Evolutionary conservation across 2,888 invertebrate species (phyloP).

Genomic region (Cordilura impudica): DNA sequence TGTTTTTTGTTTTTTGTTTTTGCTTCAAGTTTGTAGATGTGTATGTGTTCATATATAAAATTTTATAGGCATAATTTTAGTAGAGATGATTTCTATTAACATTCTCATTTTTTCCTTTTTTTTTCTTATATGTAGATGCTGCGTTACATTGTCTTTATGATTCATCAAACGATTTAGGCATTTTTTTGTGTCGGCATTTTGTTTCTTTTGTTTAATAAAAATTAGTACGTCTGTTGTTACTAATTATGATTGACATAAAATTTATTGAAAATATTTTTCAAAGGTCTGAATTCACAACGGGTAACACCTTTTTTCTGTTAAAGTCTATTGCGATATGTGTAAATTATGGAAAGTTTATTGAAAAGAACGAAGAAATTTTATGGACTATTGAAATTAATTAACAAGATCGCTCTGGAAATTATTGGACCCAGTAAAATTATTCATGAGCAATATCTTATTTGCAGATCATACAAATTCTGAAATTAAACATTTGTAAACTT

Average conservation of each 20-base stretch:
- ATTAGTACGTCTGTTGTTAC: slow-evolving; percentile 69
- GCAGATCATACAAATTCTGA: too few relatives aligned
- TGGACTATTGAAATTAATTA: neutral
- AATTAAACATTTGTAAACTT: too few relatives aligned
- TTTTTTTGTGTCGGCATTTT: slow-evolving; percentile 45
- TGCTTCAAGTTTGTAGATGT: too few relatives aligned
- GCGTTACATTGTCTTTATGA: neutral
- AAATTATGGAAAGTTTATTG: neutral
- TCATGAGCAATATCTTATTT: too few relatives aligned
- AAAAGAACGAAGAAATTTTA: neutral
- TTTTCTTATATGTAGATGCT: slow-evolving; percentile 7
- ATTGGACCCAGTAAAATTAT: too few relatives aligned
- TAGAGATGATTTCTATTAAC: slow-evolving; percentile 1
- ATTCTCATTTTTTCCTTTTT: neutral
- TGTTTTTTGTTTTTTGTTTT: too few relatives aligned
- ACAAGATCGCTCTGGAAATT: too few relatives aligned
- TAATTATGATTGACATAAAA: slow-evolving; percentile 76
- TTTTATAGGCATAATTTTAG: neutral
- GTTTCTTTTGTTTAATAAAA: slow-evolving; percentile 68
- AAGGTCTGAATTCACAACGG: slow-evolving; percentile 19
- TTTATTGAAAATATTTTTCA: slow-evolving; percentile 70
- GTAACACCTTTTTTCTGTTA: slow-evolving; percentile 11
- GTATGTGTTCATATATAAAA: neutral
- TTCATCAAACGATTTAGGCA: slow-evolving; percentile 6
- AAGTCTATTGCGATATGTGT: neutral